These are phyloP conservation scores for Sula dactylatra DNA, from an alignment of 2,113 vertebrate species.

Conservation along the genomic window DNA sequence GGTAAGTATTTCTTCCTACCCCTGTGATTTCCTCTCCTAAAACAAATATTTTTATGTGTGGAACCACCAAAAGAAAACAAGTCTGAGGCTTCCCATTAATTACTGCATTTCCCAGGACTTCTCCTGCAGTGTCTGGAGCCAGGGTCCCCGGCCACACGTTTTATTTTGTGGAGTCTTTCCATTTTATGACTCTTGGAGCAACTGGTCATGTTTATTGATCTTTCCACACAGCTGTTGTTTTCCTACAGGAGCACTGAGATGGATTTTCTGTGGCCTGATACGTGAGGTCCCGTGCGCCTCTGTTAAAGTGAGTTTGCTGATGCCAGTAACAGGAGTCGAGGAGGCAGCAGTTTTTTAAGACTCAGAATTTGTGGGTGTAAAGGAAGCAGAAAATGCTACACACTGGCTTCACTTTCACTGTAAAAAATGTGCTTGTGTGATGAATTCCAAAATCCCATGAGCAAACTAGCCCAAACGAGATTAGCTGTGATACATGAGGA, in stretches of 20 bases:
- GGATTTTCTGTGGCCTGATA: neutral
- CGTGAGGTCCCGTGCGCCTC: neutral
- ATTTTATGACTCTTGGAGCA: slow-evolving; percentile 39
- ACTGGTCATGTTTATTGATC: slow-evolving; percentile 56
- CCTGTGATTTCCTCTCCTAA: neutral
- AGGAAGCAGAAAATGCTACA: slow-evolving; percentile 6
- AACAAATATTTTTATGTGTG: neutral
- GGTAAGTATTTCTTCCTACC: neutral
- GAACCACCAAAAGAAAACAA: neutral
- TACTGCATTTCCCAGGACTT: neutral
- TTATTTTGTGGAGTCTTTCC: neutral
- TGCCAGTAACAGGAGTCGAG: neutral
- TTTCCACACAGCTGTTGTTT: slow-evolving; percentile 48
- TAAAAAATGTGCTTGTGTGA: slow-evolving; percentile 16
- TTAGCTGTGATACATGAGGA: neutral
- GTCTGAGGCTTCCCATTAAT: neutral
- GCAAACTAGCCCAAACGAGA: neutral
- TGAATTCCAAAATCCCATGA: neutral
- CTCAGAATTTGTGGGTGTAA: slow-evolving; percentile 15
- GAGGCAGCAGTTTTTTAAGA: neutral
- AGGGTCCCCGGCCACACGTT: neutral
- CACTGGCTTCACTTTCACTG: neutral
- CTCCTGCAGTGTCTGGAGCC: neutral
- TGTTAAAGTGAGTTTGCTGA: neutral
- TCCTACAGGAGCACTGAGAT: neutral